These are phyloP conservation scores for Solen grandis DNA, from an alignment of 1,140 invertebrate genomes.

Conservation along the genomic window DNA sequence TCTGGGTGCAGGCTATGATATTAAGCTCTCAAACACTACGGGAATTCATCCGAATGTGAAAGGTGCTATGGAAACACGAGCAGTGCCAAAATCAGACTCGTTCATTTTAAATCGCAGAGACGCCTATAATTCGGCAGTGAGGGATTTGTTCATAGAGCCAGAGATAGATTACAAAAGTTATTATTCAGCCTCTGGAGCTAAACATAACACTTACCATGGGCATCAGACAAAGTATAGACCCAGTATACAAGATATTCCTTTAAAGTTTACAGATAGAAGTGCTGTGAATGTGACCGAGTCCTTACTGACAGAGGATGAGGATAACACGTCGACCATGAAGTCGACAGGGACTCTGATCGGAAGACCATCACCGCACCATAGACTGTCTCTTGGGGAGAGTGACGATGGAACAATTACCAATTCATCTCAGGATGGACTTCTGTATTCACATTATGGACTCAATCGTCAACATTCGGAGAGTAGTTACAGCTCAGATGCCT, in stretches of 20 bases:
- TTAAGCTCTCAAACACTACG: constrained; percentile 89
- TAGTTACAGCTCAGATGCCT: constrained; percentile 74
- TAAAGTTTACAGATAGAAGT: constrained; percentile 61
- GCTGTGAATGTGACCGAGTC: constrained; percentile 1
- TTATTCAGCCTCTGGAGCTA: constrained; percentile 85
- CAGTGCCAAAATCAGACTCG: constrained; percentile 67
- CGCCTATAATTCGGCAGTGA: constrained; percentile 79
- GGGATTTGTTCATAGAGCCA: constrained; percentile 78
- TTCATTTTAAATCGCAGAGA: constrained; percentile 77
- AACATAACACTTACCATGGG: constrained; percentile 95
- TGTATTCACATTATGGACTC: constrained; percentile 38
- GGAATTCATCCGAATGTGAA: constrained; percentile 88
- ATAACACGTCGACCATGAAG: constrained; percentile 52
- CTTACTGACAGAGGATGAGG: constrained; percentile 23
- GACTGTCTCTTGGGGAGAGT: constrained; percentile 68
- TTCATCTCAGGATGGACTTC: constrained; percentile 36
- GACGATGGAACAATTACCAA: constrained; percentile 67
- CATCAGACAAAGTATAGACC: constrained; percentile 87
- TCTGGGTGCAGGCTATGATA: constrained; percentile 94
- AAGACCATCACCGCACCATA: constrained; percentile 62
- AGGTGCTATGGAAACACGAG: constrained; percentile 64
- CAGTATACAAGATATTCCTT: constrained; percentile 79
- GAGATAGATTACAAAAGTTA: constrained; percentile 74
- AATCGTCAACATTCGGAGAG: constrained; percentile 75
- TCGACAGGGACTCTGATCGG: constrained; percentile 63